Evolutionary conservation across 2,888 invertebrate genomes (phyloP), one percentile per base, ranked within the genome.

Genomic region (Diarsia brunnea): DNA sequence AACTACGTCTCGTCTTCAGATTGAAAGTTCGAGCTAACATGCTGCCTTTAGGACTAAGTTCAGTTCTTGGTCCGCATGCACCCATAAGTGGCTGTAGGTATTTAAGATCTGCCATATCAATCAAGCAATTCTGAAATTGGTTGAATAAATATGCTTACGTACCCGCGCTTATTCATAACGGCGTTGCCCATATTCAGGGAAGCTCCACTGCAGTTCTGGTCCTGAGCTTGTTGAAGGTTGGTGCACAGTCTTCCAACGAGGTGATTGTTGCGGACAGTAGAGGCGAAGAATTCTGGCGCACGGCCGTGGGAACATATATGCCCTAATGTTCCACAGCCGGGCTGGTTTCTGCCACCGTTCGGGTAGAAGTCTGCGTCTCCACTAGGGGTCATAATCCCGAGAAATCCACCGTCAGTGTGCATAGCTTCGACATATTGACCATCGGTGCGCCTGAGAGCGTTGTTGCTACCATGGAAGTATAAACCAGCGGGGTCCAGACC

Each of bases 401-500:
- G 4, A 87, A 11, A 5, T 89, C 21, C 84, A 31, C 92, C 92
- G 55, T 94, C 93, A 0, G 94, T 94, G 79, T 95, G 94, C 69
- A 95, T 94, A n/a, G 89, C 86, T 86, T 95, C 95, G 0, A 94
- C 94, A 69, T 94, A 93, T 14, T 87, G 87, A 16, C 89, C 94
- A 69, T 89, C 85, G 58, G 88, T 89, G 5, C 66, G 43, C 65
- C 84, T 90, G 5, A 94, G 77, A 1, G 91, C 89, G 58, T 92
- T 88, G 8, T 53, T 51, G 69, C 91, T 92, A 19, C 79, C 81
- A 11, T 67, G 65, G 93, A 93, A 94, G 10, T 73, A 69, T 38
- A 94, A 94, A 19, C 93, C 92, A 43, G 95, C 94, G 0, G 94
- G 94, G 76, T 95, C 94, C 72, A 94, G 79, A 70, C 92, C 94